Base-by-base conservation (phyloP, 2,888 invertebrate genomes). In the Vandiemenella viatica region DNA sequence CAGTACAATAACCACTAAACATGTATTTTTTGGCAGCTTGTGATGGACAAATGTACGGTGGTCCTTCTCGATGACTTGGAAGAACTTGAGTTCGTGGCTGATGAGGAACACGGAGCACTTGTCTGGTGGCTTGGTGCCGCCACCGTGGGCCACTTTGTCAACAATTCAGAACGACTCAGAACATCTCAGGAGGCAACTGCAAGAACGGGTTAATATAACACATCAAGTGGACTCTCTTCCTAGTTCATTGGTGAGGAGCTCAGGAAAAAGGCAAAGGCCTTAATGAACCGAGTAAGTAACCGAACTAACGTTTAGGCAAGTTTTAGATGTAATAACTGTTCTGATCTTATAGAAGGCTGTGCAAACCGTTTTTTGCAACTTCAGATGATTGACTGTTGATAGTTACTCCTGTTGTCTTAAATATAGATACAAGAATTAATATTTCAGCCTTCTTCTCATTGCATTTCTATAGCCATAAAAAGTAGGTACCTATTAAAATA, bases 31-130 rank as follows among this genome's bases (percentile, higher is more conserved):
- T 68, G 68, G 1, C 63, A 88, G 89, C 83, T 2, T 92, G 92
- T 60, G 66, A 72, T 52, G 90, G n/a, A 90, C 62, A 83, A 84
- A 59, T 92, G 92, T 63, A 85, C 87, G 0, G 79, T 83, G 58
- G 72, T 82, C 0, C 69, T 92, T 0, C 67, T 91, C 49, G 76
- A 83, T 56, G 78, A 80, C 10, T 66, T 86, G 2, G 80, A 82
- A 53, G 58, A 67, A 0, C 65, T 84, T 38, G 66, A 69, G n/a
- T 0, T 62, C 67, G 44, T 66, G 70, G 46, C 58, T 79, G 23
- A 64, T 69, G 7, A 19, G 43, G 18, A 51, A 50, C 6, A 49
- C 54, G 4, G 50, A 50, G 13, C 51, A 53, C 23, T 38, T 54
- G 64, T 72, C 66, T 40, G 74, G 61, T 60, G 74, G 76, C n/a